Conservation (phyloP, 2,888 invertebrate species). For the Mesoligia furuncula region DNA sequence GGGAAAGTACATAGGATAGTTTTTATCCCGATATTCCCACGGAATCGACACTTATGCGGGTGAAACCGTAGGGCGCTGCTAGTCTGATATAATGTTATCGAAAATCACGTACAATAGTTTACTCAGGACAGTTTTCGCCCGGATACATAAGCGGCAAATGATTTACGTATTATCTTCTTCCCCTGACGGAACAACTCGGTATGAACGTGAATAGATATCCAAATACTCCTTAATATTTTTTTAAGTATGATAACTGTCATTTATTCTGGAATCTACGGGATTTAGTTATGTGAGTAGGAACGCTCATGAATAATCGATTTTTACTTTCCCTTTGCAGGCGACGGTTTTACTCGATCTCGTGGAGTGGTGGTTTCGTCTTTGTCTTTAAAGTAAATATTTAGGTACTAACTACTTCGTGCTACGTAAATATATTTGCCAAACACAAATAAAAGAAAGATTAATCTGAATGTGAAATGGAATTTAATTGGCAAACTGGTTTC, state of each 20-base stretch:
- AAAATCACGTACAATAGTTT: neutral
- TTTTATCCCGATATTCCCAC: no score
- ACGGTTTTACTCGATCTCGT: neutral
- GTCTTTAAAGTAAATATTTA: neutral
- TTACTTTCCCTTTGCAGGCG: neutral
- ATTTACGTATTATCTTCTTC: conserved; percentile 19
- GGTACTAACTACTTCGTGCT: neutral
- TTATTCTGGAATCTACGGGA: conserved; percentile 8
- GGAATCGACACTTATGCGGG: no score
- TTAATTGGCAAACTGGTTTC: conserved; percentile 4
- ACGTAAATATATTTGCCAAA: neutral
- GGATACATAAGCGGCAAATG: neutral
- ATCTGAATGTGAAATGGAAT: conserved; percentile 4
- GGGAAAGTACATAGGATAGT: no score
- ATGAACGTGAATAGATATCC: conserved; percentile 31
- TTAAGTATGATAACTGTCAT: conserved; percentile 40
- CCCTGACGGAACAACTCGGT: conserved; percentile 6
- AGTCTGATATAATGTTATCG: neutral
- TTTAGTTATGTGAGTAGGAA: conserved; percentile 11
- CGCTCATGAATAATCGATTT: conserved; percentile 28
- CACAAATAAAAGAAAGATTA: neutral
- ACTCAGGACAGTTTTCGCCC: neutral
- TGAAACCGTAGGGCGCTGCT: no score
- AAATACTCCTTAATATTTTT: conserved; percentile 37
- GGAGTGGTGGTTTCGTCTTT: neutral